Conservation (phyloP, 2,888 invertebrate species). For the Mellilla xanthometata region DNA sequence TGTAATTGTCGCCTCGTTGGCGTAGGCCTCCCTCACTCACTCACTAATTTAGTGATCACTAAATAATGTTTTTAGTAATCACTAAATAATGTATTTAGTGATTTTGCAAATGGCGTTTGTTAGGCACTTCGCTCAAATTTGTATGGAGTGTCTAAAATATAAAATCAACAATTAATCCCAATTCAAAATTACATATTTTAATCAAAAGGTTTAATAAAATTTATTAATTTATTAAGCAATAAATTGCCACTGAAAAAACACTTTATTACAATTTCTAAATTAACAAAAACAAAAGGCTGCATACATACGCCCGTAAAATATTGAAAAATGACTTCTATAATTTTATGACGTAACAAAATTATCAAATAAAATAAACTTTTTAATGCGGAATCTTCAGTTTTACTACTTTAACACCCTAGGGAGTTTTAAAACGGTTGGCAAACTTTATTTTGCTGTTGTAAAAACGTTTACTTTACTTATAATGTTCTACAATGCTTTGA, state of each 20-base stretch:
- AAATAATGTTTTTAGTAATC: too few relatives aligned
- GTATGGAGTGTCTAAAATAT: too few relatives aligned
- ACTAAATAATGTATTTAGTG: too few relatives aligned
- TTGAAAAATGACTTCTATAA: slow-evolving; percentile 32
- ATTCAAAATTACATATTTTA: too few relatives aligned
- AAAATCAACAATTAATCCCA: too few relatives aligned
- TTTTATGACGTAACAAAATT: slow-evolving; percentile 36
- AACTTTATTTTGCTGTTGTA: slow-evolving; percentile 27
- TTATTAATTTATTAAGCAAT: too few relatives aligned
- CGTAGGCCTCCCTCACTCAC: too few relatives aligned
- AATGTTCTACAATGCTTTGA: background rate
- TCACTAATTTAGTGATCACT: too few relatives aligned
- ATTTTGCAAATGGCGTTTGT: too few relatives aligned
- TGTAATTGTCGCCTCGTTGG: too few relatives aligned
- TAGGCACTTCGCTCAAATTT: too few relatives aligned
- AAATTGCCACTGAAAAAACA: background rate
- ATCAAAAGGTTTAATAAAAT: too few relatives aligned
- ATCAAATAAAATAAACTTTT: slow-evolving; percentile 41
- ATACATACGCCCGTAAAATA: slow-evolving; percentile 30
- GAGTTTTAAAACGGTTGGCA: slow-evolving; percentile 34
- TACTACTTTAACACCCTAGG: slow-evolving; percentile 36
- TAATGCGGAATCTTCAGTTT: slow-evolving; percentile 36
- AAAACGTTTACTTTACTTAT: background rate
- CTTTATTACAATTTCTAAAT: slow-evolving; percentile 28
- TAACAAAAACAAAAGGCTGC: slow-evolving; percentile 32